phyloP scores from a whole-genome alignment of 2,797 vertebrate genomes.

The Ctenopoma multispine region DNA sequence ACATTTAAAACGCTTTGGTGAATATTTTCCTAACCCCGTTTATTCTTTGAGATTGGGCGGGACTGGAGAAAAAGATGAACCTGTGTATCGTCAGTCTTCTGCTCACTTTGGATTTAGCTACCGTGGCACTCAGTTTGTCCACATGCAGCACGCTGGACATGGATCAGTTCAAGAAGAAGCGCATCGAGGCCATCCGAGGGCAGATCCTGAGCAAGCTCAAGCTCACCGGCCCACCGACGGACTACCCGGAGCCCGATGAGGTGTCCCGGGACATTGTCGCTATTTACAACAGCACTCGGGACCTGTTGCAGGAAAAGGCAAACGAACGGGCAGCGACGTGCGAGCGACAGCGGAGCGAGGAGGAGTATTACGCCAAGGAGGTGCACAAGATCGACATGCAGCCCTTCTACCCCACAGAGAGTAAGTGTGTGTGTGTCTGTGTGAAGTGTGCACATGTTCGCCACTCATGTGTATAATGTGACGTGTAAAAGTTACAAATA shows the following conservation, averaged over 20 bases:
- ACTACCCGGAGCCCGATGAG: slow-evolving; percentile 93
- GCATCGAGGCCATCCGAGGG: slow-evolving; percentile 95
- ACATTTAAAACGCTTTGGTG: slow-evolving; percentile 16
- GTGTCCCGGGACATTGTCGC: slow-evolving; percentile 95
- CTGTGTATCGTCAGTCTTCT: slow-evolving; percentile 88
- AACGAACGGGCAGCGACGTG: slow-evolving; percentile 93
- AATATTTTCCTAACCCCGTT: not conserved
- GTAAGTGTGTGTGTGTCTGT: slow-evolving; percentile 83
- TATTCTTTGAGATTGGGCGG: slow-evolving; percentile 19
- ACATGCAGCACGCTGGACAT: slow-evolving; percentile 97
- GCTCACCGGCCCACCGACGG: slow-evolving; percentile 91
- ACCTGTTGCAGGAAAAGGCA: slow-evolving; percentile 96
- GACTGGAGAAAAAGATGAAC: slow-evolving; percentile 87
- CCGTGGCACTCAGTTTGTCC: slow-evolving; percentile 91
- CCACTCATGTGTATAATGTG: not conserved
- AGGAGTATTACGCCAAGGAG: slow-evolving; percentile 98
- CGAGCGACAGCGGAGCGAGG: slow-evolving; percentile 94
- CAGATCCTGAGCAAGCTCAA: slow-evolving; percentile 98
- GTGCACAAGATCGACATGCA: slow-evolving; percentile 97
- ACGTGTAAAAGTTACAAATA: slow-evolving; percentile 4
- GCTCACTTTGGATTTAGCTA: slow-evolving; percentile 89
- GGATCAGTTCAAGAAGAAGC: slow-evolving; percentile 96
- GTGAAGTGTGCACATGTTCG: not conserved
- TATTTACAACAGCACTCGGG: slow-evolving; percentile 97
- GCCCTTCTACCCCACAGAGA: slow-evolving; percentile 88